phyloP scores from a whole-genome alignment of 2,113 vertebrate species.

The Ardeotis arabs region DNA sequence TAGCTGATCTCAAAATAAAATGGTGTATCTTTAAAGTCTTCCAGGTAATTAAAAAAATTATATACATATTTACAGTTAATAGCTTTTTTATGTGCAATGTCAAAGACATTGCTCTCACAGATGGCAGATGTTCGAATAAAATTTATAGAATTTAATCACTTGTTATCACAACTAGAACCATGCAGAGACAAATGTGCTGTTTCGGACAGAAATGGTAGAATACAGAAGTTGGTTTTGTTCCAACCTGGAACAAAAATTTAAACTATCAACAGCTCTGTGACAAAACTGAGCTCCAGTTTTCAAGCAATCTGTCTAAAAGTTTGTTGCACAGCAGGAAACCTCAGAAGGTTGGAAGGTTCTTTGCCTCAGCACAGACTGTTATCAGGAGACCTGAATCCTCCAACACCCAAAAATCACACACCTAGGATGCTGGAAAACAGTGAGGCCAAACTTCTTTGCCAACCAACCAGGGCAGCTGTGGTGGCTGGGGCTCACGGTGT shows the following conservation, averaged over 20 bases:
- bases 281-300: neutral
- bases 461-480: neutral
- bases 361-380: neutral
- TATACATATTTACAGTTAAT: neutral
- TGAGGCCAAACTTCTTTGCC: neutral
- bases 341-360: neutral
- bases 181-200: neutral
- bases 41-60: neutral
- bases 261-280: neutral
- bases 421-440: neutral
- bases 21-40: neutral
- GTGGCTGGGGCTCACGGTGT: neutral
- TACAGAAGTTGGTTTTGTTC: neutral
- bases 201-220: neutral
- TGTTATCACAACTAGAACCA: neutral
- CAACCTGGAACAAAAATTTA: neutral
- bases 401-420: neutral
- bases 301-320: neutral
- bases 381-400: neutral
- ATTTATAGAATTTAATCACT: neutral
- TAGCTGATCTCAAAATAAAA: slow-evolving; percentile 6
- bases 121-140: neutral
- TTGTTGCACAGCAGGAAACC: neutral
- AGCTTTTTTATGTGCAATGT: neutral
- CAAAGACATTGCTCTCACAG: neutral